A percentile compares a stretch with the other conserved stretches of the same genome.
Evolutionary conservation across 2,888 invertebrate genomes (phyloP).

Genomic region (Cerastis rubricosa): DNA sequence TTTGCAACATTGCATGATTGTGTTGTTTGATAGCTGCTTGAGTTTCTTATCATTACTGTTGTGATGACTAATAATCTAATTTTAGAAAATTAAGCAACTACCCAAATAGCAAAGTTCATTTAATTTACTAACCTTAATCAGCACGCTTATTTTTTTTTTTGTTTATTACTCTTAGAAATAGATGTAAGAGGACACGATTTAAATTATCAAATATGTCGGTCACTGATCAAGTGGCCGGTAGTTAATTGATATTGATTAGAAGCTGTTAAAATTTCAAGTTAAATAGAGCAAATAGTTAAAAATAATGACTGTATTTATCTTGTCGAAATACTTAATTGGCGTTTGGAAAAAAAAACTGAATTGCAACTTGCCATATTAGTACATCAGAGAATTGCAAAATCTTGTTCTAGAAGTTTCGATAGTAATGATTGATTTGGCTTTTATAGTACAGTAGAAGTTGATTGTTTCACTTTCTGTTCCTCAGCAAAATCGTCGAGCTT

Average conservation of each 20-base stretch:
- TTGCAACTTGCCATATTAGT: slow-evolving; percentile 23
- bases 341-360: slow-evolving; percentile 21
- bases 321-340: slow-evolving; percentile 44
- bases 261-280: slow-evolving; percentile 66
- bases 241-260: slow-evolving; percentile 74
- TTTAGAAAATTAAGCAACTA: slow-evolving; percentile 42
- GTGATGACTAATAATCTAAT: slow-evolving; percentile 21
- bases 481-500: slow-evolving; percentile 99
- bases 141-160: slow-evolving; percentile 61
- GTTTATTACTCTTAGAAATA: slow-evolving; percentile 48
- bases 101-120: slow-evolving; percentile 48
- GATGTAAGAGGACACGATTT: slow-evolving; percentile 49
- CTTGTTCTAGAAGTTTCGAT: slow-evolving; percentile 2
- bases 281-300: slow-evolving; percentile 58
- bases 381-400: slow-evolving; percentile 20
- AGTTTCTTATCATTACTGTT: slow-evolving; percentile 37
- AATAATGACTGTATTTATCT: slow-evolving; percentile 49
- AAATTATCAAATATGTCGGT: slow-evolving; percentile 76
- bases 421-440: not conserved
- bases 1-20: slow-evolving; percentile 65
- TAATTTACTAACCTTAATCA: slow-evolving; percentile 55
- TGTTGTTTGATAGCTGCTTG: slow-evolving; percentile 59
- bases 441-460: slow-evolving; percentile 78
- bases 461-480: slow-evolving; percentile 77
- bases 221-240: slow-evolving; percentile 70